phyloP scores from a whole-genome alignment of 2,888 invertebrate species.

The Euclidia mi region DNA sequence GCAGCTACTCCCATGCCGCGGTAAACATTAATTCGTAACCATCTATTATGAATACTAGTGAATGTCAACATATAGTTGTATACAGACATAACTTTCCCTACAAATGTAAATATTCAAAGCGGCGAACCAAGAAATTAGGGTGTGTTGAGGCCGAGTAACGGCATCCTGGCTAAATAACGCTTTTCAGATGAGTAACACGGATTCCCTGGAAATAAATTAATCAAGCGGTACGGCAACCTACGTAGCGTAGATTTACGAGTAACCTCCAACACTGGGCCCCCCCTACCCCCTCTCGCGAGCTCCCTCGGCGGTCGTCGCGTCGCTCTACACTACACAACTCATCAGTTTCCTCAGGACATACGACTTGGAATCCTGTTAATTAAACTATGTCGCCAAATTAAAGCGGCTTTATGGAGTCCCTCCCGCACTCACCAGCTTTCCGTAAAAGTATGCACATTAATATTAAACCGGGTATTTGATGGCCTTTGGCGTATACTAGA shows the following conservation, averaged over 20 bases:
- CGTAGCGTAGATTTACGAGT: slow-evolving; percentile 82
- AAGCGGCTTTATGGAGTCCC: slow-evolving; percentile 62
- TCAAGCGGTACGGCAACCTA: slow-evolving; percentile 74
- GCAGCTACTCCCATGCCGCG: slow-evolving; percentile 27
- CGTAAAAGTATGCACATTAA: slow-evolving; percentile 36
- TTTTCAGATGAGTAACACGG: slow-evolving; percentile 76
- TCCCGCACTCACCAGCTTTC: slow-evolving; percentile 44
- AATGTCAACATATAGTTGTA: slow-evolving; percentile 22
- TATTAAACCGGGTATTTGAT: no score
- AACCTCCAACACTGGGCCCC: slow-evolving; percentile 52
- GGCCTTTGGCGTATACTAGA: no score
- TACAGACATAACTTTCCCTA: slow-evolving; percentile 29
- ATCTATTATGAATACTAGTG: slow-evolving; percentile 44
- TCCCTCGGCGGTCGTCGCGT: slow-evolving; percentile 12
- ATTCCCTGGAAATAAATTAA: slow-evolving; percentile 82
- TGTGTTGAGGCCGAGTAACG: slow-evolving; percentile 52
- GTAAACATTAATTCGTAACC: slow-evolving; percentile 35
- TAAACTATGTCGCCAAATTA: slow-evolving; percentile 85
- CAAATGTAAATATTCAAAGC: slow-evolving; percentile 58
- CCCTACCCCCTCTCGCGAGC: slow-evolving; percentile 21
- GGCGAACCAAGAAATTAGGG: slow-evolving; percentile 55
- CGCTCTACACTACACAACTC: slow-evolving; percentile 81
- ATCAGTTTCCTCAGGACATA: slow-evolving; percentile 85
- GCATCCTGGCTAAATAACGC: slow-evolving; percentile 65
- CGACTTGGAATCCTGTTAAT: slow-evolving; percentile 84